Conservation (phyloP, 2,113 vertebrate genomes). For the Neopipo cinnamomea region DNA sequence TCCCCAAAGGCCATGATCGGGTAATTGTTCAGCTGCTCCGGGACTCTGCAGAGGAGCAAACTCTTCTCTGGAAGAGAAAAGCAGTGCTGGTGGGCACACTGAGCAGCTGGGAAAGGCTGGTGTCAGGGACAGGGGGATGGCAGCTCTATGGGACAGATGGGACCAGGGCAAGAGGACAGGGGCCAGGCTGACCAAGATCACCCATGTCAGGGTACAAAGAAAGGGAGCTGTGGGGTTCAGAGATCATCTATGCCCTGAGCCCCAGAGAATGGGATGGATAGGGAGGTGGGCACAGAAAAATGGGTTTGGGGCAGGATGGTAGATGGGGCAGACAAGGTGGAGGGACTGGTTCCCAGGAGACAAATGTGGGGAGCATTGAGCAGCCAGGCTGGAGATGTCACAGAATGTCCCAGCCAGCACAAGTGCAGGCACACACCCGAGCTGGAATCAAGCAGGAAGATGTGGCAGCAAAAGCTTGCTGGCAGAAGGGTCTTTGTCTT, state of each 20-base stretch:
- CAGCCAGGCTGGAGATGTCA: neutral
- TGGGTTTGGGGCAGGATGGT: neutral
- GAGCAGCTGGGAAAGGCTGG: neutral
- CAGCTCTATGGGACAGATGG: neutral
- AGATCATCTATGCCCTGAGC: fast-evolving
- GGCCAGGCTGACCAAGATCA: neutral
- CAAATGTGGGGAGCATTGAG: neutral
- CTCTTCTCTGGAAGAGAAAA: constrained; percentile 63
- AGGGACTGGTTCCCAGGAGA: neutral
- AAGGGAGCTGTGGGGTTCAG: neutral
- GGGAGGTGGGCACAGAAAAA: neutral
- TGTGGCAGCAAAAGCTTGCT: neutral
- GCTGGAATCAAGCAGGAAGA: neutral
- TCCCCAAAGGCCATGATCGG: constrained; percentile 62
- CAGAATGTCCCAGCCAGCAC: neutral
- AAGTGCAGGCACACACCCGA: fast-evolving
- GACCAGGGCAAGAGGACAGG: neutral
- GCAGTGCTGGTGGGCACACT: neutral
- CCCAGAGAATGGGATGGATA: neutral
- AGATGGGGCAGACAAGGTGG: neutral
- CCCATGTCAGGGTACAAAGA: neutral
- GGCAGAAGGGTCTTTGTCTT: neutral
- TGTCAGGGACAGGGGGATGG: neutral
- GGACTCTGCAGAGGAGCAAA: constrained; percentile 56
- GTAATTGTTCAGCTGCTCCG: constrained; percentile 17